Evolutionary conservation across 2,888 invertebrate genomes (phyloP).

Genomic region (Hofmannophila pseudospretella): DNA sequence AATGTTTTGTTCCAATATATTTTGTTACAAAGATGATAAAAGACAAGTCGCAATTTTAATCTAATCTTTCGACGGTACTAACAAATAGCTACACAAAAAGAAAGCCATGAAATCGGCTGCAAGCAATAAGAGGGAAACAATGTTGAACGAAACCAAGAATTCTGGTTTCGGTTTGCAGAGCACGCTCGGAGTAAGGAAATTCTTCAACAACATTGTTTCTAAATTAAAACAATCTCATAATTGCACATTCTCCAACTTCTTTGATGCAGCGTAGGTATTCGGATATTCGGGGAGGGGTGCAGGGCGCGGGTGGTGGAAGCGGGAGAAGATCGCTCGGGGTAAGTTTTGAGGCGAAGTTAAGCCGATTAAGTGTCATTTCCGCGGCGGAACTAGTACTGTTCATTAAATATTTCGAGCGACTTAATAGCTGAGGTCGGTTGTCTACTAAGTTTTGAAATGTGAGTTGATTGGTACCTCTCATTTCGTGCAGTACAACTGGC

Average conservation of each 20-base stretch:
- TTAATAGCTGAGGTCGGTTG: conserved; percentile 66
- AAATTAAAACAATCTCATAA: conserved; percentile 78
- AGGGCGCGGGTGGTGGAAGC: conserved; percentile 21
- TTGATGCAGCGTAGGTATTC: conserved; percentile 68
- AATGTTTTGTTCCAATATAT: too few species aligned
- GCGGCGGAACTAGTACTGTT: conserved; percentile 71
- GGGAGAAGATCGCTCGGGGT: conserved; percentile 34
- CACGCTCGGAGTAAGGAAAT: conserved; percentile 65
- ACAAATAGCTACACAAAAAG: conserved; percentile 1
- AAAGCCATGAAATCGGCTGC: conserved; percentile 12
- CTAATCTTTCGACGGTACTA: background rate
- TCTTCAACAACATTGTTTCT: conserved; percentile 75
- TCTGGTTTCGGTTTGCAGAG: conserved; percentile 66
- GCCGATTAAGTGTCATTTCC: conserved; percentile 76
- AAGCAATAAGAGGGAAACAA: conserved; percentile 67
- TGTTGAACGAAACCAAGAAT: conserved; percentile 70
- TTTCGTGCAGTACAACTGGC: conserved; percentile 24
- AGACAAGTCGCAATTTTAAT: background rate
- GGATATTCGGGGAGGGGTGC: conserved; percentile 20
- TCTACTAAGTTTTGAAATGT: conserved; percentile 50
- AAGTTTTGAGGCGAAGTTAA: conserved; percentile 73
- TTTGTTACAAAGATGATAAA: too few species aligned
- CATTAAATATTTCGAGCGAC: conserved; percentile 75
- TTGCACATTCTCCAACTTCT: conserved; percentile 75
- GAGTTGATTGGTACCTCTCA: conserved; percentile 41